These are phyloP conservation scores for Chloroceryle aenea DNA, from an alignment of 2,113 vertebrate species.

Conservation along the genomic window DNA sequence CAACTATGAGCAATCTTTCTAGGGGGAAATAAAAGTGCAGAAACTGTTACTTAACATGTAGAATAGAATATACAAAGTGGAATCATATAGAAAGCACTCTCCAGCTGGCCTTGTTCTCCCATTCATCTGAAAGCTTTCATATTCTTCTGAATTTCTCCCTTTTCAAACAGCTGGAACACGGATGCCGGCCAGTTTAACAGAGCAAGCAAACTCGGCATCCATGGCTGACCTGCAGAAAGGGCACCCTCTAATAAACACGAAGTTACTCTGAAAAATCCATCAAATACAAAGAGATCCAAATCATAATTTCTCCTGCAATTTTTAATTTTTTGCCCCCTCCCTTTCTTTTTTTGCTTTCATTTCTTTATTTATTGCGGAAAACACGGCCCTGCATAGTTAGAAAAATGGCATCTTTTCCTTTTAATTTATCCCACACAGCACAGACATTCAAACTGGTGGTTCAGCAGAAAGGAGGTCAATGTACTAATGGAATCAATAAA, in stretches of 20 bases:
- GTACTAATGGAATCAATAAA: conserved; percentile 55
- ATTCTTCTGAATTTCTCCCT: not conserved
- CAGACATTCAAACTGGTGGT: not conserved
- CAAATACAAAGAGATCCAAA: not conserved
- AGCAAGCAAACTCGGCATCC: not conserved
- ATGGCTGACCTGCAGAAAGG: not conserved
- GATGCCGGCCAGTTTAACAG: not conserved
- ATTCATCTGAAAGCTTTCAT: not conserved
- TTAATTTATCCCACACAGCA: not conserved
- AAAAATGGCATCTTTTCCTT: not conserved
- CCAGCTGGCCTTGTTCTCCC: conserved; percentile 26
- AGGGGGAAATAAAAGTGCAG: not conserved
- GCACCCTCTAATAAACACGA: not conserved
- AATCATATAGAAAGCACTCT: not conserved
- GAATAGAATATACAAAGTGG: not conserved
- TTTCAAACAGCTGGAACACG: not conserved
- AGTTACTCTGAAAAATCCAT: not conserved
- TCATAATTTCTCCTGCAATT: not conserved
- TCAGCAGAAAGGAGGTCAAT: conserved; percentile 47
- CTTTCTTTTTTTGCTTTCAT: not conserved
- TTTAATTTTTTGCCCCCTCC: not conserved
- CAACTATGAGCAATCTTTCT: not conserved
- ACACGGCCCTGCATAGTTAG: not conserved
- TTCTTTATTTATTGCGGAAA: not conserved
- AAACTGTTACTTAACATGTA: conserved; percentile 1